Base-by-base conservation (phyloP, 1,140 invertebrate genomes). In the Steinernema khuongi region DNA sequence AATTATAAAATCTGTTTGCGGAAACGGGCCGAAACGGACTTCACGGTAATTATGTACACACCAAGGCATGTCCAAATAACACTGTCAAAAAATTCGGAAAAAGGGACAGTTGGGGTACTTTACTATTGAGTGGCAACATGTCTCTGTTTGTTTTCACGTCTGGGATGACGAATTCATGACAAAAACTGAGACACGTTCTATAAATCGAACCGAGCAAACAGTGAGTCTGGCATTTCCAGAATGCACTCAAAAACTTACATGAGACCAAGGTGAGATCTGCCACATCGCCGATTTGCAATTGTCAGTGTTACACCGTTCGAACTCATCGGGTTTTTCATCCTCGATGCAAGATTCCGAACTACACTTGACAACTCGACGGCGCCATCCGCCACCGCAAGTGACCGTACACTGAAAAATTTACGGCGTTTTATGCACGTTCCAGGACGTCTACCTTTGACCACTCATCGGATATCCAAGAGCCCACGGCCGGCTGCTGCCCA, bases 191-290 rank as follows among this genome's bases (percentile, higher is more conserved):
- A 60, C 50, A 60, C 2, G 4, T 14, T 4, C 11, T 60, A 7
- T 60, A 60, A 60, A 14, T 60, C 26, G 4, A 60, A 14, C 50
- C 4, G 14, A 4, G 19, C 22, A 60, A 60, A 60, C 50, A 41
- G n/a, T 41, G 7, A n/a, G 7, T 41, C 36, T 41, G 7, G 36
- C 36, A n/a, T 41, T 41, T n/a, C n/a, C 36, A 7, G 7, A 7
- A n/a, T 7, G 36, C 36, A 18, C 26, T 14, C 29, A 72, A 67
- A 69, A 30, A 77, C 77, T 69, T 44, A 81, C 79, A 66, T 78
- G 72, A 26, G 81, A 75, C 81, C 81, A 83, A 30, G 80, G 78
- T 43, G 83, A 77, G 22, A 81, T 78, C 70, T 83, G 80, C 81
- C 81, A 83, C 18, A 60, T 60, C 11, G 80, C 76, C 43, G 70